Evolutionary conservation across 1,140 invertebrate species (phyloP).

Genomic region (Ridgeia piscesae): DNA sequence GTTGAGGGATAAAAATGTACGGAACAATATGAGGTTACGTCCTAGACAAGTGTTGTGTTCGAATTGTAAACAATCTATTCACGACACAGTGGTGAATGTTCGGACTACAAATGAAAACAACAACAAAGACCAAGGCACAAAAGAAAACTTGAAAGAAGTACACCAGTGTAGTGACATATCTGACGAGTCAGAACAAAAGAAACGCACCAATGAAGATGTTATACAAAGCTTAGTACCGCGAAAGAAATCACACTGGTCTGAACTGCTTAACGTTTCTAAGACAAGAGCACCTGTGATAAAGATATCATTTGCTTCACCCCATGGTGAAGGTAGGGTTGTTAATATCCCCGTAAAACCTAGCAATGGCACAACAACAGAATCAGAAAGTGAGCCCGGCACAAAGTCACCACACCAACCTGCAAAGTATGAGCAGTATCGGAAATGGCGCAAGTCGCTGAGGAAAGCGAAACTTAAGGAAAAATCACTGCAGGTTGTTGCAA

Average conservation of each 20-base stretch:
- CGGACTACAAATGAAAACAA: background rate
- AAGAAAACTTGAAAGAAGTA: background rate
- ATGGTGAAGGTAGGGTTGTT: background rate
- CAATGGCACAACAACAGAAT: background rate
- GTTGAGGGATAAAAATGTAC: conserved; percentile 10
- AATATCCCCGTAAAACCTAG: background rate
- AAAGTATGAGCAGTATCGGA: background rate
- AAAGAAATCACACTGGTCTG: background rate
- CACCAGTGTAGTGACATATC: background rate
- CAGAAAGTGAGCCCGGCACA: background rate
- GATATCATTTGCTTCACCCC: conserved; percentile 8
- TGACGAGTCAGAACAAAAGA: background rate
- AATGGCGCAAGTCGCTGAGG: background rate
- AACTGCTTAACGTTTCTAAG: conserved; percentile 3
- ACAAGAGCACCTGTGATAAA: conserved; percentile 14
- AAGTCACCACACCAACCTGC: background rate
- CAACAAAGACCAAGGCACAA: background rate
- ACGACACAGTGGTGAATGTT: conserved; percentile 11
- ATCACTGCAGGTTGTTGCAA: conserved; percentile 9
- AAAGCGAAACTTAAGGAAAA: conserved; percentile 12
- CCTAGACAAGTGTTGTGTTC: conserved; percentile 9
- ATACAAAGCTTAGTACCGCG: background rate
- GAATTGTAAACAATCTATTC: conserved; percentile 11
- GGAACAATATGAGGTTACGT: conserved; percentile 15
- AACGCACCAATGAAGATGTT: background rate